Base-by-base conservation (phyloP, 2,797 vertebrate genomes). In the Leptoclinus maculatus region DNA sequence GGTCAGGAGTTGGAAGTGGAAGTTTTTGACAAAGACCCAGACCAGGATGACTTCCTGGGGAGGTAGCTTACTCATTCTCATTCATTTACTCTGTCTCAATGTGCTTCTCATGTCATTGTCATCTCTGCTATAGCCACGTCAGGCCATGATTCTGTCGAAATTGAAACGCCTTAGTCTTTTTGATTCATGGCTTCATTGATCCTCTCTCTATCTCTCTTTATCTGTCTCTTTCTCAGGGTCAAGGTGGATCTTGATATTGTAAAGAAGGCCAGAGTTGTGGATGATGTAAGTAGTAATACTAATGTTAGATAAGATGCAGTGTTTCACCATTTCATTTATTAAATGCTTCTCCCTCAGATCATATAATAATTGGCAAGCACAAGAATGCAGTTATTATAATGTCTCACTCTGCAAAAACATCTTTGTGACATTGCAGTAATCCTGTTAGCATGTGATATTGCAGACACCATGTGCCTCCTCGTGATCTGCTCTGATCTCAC, bases 41-140 rank as follows among this genome's bases (percentile, higher is more conserved):
- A 98, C 93, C 96, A 99, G 94, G 97, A 99, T 89, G 97, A 99
- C 88, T 97, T 98, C 93, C 94, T 99, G 91, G 97, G 97, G 88
- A 97, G 97, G 97, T 99, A 96, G 87, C 91, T 94, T 69, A 86
- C 70, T 80, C 88, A 83, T 89, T 90, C 84, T 85, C 83, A 83
- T 69, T 83, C 82, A 86, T 80, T 88, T 70, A 78, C n/a, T 85
- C 59, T 68, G 77, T 92, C 70, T 83, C 83, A 73, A 29, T 88
- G 84, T 91, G 86, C 73, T 82, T 79, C 66, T 87, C 78, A 63
- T 71, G 58, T 64, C 81, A 76, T 64, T 68, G 63, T 75, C 90
- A 83, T 83, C 56, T 71, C 78, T 71, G 81, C 76, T 83, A 12
- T 29, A 11, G 47, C 66, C 58, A 70, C 11, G 59, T 29, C 29